Conservation (phyloP, 2,797 vertebrate species). For the Taenioides sp. region DNA sequence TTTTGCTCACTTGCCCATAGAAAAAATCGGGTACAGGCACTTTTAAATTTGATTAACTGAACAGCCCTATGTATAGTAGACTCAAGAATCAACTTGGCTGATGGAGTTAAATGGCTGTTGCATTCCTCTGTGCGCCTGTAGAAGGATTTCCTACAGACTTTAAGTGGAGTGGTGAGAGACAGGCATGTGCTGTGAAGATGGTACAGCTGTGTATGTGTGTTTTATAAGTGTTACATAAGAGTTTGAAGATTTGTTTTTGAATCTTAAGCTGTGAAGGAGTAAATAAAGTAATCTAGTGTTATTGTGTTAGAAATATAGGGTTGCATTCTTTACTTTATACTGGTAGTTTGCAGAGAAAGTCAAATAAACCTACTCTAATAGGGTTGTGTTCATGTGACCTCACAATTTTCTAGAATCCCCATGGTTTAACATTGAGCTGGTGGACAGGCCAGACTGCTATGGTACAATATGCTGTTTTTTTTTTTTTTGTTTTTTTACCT, state of each 20-base stretch:
- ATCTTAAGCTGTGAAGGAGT: background rate
- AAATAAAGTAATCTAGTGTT: background rate
- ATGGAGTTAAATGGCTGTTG: slow-evolving; percentile 50
- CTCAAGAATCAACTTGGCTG: too few species aligned
- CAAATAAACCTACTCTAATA: too few species aligned
- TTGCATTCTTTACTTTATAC: too few species aligned
- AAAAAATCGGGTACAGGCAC: too few species aligned
- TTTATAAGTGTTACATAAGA: slow-evolving; percentile 28
- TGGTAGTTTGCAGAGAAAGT: too few species aligned
- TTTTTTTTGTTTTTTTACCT: too few species aligned
- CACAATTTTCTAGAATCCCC: too few species aligned
- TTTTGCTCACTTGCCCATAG: too few species aligned
- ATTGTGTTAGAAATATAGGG: background rate
- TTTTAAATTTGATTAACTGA: background rate
- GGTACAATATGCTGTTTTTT: too few species aligned
- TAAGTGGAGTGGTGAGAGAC: slow-evolving; percentile 19
- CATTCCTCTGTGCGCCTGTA: slow-evolving; percentile 32
- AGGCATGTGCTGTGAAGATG: slow-evolving; percentile 9
- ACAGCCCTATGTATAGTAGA: slow-evolving; percentile 20
- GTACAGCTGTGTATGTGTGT: background rate
- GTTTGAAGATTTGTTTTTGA: background rate
- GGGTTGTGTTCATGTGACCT: too few species aligned
- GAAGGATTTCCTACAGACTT: slow-evolving; percentile 8
- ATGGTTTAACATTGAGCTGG: too few species aligned
- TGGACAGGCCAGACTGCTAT: too few species aligned